phyloP scores from a whole-genome alignment of 2,888 invertebrate species.

The Coecobrya sp. region DNA sequence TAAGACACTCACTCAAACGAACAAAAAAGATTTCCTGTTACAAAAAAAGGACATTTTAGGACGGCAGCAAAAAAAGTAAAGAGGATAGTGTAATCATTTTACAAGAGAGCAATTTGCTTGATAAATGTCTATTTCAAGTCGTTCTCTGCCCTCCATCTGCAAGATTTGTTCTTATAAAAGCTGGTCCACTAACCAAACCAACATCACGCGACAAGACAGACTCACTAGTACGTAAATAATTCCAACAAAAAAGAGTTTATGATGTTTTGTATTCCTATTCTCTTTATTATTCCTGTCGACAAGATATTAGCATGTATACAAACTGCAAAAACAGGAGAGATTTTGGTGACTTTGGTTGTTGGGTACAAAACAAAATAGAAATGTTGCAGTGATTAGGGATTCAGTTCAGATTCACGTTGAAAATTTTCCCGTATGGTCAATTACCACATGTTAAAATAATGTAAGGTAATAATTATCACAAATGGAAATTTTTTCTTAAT shows the following conservation, averaged over 20 bases:
- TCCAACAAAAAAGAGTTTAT: neutral
- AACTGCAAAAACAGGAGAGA: too few relatives aligned
- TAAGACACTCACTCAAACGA: neutral
- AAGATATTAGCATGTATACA: too few relatives aligned
- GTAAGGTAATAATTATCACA: too few relatives aligned
- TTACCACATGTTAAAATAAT: too few relatives aligned
- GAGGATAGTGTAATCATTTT: neutral
- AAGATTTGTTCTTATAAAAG: neutral
- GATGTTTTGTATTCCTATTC: neutral
- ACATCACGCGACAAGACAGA: neutral
- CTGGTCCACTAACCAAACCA: conserved; percentile 1
- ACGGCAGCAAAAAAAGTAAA: neutral
- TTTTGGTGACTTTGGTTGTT: too few relatives aligned
- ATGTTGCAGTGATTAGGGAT: too few relatives aligned
- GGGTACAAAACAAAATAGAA: too few relatives aligned
- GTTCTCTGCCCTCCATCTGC: neutral
- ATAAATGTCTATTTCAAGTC: neutral
- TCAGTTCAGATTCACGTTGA: too few relatives aligned
- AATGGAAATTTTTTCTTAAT: too few relatives aligned
- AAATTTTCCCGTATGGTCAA: too few relatives aligned
- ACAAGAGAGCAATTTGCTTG: conserved; percentile 7
- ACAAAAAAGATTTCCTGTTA: conserved; percentile 12
- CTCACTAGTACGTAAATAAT: too few relatives aligned
- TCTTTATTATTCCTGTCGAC: too few relatives aligned
- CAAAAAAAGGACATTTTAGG: neutral